Base-by-base conservation (phyloP, 64 coral and sea anemone species). In the Anthopleura sola region DNA sequence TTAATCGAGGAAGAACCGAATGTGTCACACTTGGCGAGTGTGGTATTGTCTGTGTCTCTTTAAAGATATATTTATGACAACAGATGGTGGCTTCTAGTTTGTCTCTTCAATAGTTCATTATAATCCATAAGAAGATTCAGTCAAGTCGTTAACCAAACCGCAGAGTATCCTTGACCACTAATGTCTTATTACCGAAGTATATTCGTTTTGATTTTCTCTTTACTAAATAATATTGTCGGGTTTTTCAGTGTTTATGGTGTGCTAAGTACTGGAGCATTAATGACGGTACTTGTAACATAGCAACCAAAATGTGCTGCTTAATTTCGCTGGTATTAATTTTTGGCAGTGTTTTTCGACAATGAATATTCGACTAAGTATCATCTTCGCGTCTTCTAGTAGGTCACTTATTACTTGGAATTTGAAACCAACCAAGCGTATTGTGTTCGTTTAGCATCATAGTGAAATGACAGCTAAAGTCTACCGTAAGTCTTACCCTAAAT, bases 401-500 rank as follows among this genome's bases (percentile, higher is more conserved):
- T 66, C 21, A 26, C 3, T 24, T 44, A 44, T 66, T 23, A 23
- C 60, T 26, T 66, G 60, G 60, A 66, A 71, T 71, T 71, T 29
- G 66, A 71, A 71, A 71, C 66, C 31, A 71, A 71, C 66, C 26
- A 71, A 71, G 66, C 66, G 66, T 71, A 71, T 33, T 71, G 23
- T 26, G 24, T n/a, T 66, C 23, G 5, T 66, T 66, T 66, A 66
- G 21, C 40, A 44, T 44, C 6, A n/a, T n/a, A 66, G 9, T 10
- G 60, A 26, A 66, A 29, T 66, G 60, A 66, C 60, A 66, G 23
- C n/a, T n/a, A 26, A 64, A n/a, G 60, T 64, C 18, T n/a, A n/a
- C 7, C 20, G 23, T 64, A 0, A 19, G 19, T 23, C 20, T 21
- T 2, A 18, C 20, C 55, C 16, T 56, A 20, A 2, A 4, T 20